Base-by-base conservation (phyloP, 2,888 invertebrate genomes). In the Chorisops tibialis region DNA sequence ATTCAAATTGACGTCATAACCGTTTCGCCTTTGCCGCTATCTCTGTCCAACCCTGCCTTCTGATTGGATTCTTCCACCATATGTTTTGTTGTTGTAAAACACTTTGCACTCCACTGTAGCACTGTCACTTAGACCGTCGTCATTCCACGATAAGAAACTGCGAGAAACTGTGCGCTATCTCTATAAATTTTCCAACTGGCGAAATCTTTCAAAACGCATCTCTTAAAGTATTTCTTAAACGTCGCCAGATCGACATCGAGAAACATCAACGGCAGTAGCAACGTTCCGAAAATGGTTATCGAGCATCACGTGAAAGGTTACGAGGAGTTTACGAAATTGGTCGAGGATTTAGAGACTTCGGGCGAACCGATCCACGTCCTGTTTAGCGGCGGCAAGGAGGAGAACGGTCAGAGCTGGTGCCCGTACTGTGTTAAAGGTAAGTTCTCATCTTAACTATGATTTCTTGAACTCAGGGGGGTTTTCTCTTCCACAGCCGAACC, bases 361-460 rank as follows among this genome's bases (percentile, higher is more conserved):
- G 73, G 73, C 16, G 71, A 74, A 63, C 67, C 71, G 3, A 76
- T 79, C 35, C 76, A 79, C 69, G 73, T 78, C 1, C 69, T 79
- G 0, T 79, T 79, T 63, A 76, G 75, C 47, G 79, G 79, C 7
- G 77, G 75, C 24, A 79, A 79, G 67, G 72, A 75, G 30, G 78
- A 78, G 62, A 75, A 81, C 68, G 93, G 92, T 0, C 76, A 83
- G 60, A 94, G 92, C 75, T 95, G 95, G 95, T 95, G 95, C 72
- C 85, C 88, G 0, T 95, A 95, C 75, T 95, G 95, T 77, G 87
- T 88, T 12, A 82, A 82, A 80, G 91, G 92, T 92, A 82, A 79
- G 75, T 21, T 45, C 64, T 39, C 24, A 12, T 35, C n/a, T 52
- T 54, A 19, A 43, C 22, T 35, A 30, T 16, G 18, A 48, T 2